Conservation (phyloP, 2,888 invertebrate species). For the Mesorhabditis spiculigera region DNA sequence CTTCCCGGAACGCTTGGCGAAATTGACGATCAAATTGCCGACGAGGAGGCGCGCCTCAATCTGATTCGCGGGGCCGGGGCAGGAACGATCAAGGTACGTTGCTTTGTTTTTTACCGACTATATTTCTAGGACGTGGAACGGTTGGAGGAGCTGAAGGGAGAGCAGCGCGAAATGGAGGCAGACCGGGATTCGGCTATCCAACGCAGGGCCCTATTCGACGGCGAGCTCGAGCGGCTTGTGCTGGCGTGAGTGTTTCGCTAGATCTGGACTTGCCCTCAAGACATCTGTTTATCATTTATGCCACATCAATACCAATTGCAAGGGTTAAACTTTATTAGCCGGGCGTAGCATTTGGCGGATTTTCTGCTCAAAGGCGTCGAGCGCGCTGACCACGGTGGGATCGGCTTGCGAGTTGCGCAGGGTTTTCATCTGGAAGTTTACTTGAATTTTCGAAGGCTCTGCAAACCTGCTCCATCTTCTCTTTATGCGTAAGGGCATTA, state of each 20-base stretch:
- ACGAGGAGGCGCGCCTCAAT: slow-evolving; percentile 22
- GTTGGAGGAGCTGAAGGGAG: slow-evolving; percentile 20
- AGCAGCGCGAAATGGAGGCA: slow-evolving; percentile 12
- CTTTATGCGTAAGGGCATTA: not conserved
- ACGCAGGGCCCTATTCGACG: no score
- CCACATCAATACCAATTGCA: no score
- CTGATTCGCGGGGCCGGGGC: slow-evolving; percentile 10
- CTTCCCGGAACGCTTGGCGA: slow-evolving; percentile 11
- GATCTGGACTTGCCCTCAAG: no score
- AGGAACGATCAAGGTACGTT: slow-evolving; percentile 16
- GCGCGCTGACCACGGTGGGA: not conserved
- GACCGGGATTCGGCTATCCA: not conserved
- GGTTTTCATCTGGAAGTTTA: not conserved
- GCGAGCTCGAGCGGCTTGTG: no score
- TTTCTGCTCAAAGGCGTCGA: not conserved
- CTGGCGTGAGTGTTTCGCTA: no score
- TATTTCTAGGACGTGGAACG: slow-evolving; percentile 30
- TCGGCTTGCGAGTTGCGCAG: not conserved
- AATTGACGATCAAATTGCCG: slow-evolving; percentile 18
- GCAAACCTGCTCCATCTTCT: not conserved
- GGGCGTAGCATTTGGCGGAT: not conserved
- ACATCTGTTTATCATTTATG: no score
- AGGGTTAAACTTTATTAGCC: not conserved
- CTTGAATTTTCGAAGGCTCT: not conserved
- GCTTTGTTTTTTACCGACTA: slow-evolving; percentile 11